phyloP scores from a whole-genome alignment of 2,888 invertebrate genomes.

The Aspidiotus rigidus region DNA sequence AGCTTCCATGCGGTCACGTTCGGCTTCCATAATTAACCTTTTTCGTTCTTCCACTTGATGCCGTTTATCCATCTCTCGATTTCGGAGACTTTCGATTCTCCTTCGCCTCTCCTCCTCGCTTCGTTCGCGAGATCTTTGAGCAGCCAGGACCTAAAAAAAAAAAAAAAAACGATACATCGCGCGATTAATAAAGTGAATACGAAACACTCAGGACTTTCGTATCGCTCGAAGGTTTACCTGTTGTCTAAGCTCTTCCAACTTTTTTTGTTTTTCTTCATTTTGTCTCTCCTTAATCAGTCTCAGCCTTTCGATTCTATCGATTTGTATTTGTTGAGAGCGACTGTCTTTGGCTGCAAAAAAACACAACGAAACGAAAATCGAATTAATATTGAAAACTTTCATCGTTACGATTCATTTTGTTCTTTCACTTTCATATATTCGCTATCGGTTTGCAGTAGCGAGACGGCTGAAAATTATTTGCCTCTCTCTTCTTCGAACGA shows the following conservation, averaged over 20 bases:
- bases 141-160: constrained; percentile 59
- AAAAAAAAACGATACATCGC: constrained; percentile 1
- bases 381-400: background rate
- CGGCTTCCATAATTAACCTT: constrained; percentile 79
- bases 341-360: constrained; percentile 25
- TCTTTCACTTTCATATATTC: no score
- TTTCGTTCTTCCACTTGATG: constrained; percentile 72
- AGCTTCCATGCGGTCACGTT: constrained; percentile 74
- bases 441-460: no score
- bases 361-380: background rate
- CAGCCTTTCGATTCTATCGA: constrained; percentile 54
- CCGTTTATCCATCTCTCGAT: constrained; percentile 57
- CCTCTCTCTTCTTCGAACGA: no score
- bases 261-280: constrained; percentile 78
- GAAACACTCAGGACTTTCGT: background rate
- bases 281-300: constrained; percentile 73
- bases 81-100: constrained; percentile 71
- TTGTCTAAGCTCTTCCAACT: constrained; percentile 78
- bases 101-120: constrained; percentile 74
- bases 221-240: constrained; percentile 46
- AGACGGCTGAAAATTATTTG: no score
- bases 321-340: constrained; percentile 19
- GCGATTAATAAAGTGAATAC: background rate
- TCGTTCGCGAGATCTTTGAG: constrained; percentile 80
- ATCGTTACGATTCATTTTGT: no score